These are phyloP conservation scores for Conus ventricosus DNA, from an alignment of 1,140 invertebrate genomes.

Conservation along the genomic window DNA sequence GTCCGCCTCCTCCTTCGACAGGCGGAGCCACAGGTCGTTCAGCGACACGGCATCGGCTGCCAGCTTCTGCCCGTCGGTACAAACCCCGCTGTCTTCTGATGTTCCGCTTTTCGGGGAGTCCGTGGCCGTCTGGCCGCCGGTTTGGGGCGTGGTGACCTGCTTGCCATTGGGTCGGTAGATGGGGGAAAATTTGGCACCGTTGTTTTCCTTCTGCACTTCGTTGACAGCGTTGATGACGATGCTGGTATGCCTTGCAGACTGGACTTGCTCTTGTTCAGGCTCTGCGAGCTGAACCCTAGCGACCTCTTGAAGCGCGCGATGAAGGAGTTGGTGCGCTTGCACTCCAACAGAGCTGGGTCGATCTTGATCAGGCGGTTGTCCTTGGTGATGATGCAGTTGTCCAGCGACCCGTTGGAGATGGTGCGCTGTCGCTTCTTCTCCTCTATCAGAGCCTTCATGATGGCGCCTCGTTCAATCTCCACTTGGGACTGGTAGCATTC, in stretches of 20 bases:
- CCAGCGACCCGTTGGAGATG: conserved; percentile 72
- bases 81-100: conserved; percentile 24
- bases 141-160: conserved; percentile 14
- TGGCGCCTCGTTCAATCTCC: conserved; percentile 59
- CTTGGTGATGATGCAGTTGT: conserved; percentile 73
- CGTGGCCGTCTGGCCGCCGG: conserved; percentile 15
- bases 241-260: conserved; percentile 56
- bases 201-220: conserved; percentile 39
- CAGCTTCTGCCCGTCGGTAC: conserved; percentile 8
- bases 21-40: conserved; percentile 38
- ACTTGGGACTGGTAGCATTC: conserved; percentile 33
- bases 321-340: conserved; percentile 64
- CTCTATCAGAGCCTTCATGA: conserved; percentile 71
- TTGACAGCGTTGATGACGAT: conserved; percentile 47
- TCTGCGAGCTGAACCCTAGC: conserved; percentile 66
- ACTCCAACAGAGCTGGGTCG: conserved; percentile 61
- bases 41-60: neutral
- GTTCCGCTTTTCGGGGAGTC: conserved; percentile 33
- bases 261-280: conserved; percentile 63
- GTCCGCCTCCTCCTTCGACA: conserved; percentile 17
- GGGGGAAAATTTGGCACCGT: conserved; percentile 19
- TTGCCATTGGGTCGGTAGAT: conserved; percentile 37
- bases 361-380: conserved; percentile 72
- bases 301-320: conserved; percentile 63
- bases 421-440: conserved; percentile 73